Base-by-base conservation (phyloP, 35 echinoderm and acorn worm species). In the Apostichopus californicus region DNA sequence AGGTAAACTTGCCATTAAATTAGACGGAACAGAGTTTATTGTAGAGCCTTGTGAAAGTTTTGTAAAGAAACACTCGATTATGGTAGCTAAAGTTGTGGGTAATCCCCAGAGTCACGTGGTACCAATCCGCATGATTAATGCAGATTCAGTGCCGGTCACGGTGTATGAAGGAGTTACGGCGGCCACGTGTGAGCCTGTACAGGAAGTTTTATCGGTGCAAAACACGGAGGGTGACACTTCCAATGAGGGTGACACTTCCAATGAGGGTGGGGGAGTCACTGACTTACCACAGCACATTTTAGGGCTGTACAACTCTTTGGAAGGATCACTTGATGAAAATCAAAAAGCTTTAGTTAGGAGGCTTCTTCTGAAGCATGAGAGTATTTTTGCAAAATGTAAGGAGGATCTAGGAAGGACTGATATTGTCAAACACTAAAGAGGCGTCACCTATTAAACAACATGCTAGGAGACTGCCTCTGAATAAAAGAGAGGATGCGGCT, bases 71-170 rank as follows among this genome's bases (percentile, higher is more conserved):
- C 85, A 87, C 57, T 63, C 85, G 12, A n/a, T 87, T 57, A 60
- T 87, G 56, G 85, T 87, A 58, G 85, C 85, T 6, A 87, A 65
- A 58, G 17, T 59, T 61, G 85, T 87, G 10, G 56, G 53, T 34
- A 87, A 64, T 23, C 20, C 85, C 85, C n/a, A 58, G 9, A 46
- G 63, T 87, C 13, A 58, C 24, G 26, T 34, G 11, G n/a, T 87
- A 14, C 85, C 85, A 20, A 11, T 87, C 5, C 54, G 85, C 8
- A 87, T 87, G 57, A 87, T 87, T 46, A 87, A 87, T 87, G 8
- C 68, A 23, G 57, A 87, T 18, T 87, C 28, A 34, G 28, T 34
- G 28, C 28, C 28, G 28, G 28, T 34, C 28, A 34, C 28, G 28
- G 28, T 34, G 0, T 58, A 87, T 68, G 57, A 87, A 23, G 85